Evolutionary conservation across 37 sponge, comb jelly and placozoan genomes (phyloP).

Genomic region (Axinella damicornis): DNA sequence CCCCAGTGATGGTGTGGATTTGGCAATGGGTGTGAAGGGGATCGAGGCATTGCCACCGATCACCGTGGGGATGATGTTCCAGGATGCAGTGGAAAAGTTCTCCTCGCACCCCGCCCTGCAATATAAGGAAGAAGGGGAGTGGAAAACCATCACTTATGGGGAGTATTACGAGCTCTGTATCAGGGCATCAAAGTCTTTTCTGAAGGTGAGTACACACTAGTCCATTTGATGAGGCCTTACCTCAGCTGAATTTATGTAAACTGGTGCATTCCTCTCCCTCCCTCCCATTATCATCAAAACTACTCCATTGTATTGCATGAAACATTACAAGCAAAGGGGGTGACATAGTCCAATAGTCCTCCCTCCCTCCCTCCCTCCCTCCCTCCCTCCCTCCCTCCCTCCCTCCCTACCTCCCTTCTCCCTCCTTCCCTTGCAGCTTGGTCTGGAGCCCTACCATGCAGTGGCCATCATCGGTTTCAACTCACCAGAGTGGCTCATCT

Average conservation of each 20-base stretch:
- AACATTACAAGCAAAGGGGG: too few species aligned
- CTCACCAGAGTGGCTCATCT: slow-evolving; percentile 78
- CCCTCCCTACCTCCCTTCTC: too few species aligned
- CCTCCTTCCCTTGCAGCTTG: slow-evolving; percentile 55
- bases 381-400: too few species aligned
- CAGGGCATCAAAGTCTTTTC: slow-evolving; percentile 73
- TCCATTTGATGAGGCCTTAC: too few species aligned
- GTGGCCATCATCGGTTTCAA: slow-evolving; percentile 88
- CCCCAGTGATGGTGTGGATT: slow-evolving; percentile 54
- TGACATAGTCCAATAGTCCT: too few species aligned
- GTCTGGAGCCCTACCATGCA: slow-evolving; percentile 60
- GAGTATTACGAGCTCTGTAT: slow-evolving; percentile 36
- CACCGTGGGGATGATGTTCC: slow-evolving; percentile 52
- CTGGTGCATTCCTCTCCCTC: too few species aligned
- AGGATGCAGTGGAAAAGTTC: slow-evolving; percentile 1
- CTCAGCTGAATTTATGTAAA: too few species aligned
- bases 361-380: too few species aligned
- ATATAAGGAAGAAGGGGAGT: slow-evolving; percentile 48
- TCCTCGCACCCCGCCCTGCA: slow-evolving; percentile 34
- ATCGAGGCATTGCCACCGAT: slow-evolving; percentile 28
- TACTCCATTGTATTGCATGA: too few species aligned
- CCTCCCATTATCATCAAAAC: too few species aligned
- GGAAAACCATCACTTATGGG: slow-evolving; percentile 7
- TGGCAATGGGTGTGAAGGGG: slow-evolving; percentile 31
- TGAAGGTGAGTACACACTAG: slow-evolving; percentile 59